Percentiles rank a stretch among this genome's conserved stretches.
Conservation (phyloP, 1,140 invertebrate species). For the Apis florea region DNA sequence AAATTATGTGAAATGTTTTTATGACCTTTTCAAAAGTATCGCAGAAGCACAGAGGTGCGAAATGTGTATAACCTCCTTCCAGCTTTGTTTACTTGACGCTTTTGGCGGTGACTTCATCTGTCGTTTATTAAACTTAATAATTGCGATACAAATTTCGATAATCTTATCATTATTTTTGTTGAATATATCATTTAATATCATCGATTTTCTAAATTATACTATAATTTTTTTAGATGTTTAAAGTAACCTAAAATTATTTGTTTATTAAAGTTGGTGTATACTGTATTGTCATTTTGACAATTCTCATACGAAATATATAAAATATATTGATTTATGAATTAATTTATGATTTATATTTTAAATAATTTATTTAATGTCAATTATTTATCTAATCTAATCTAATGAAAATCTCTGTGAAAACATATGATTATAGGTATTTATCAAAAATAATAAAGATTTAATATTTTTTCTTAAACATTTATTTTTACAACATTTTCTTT, state of each 20-base stretch:
- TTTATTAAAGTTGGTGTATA: constrained; percentile 17
- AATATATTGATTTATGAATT: not conserved
- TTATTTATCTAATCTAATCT: not conserved
- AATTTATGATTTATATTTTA: not conserved
- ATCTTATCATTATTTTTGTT: not conserved
- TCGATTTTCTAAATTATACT: not conserved
- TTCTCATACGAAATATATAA: constrained; percentile 2
- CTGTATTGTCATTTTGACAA: constrained; percentile 41
- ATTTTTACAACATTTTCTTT: not conserved
- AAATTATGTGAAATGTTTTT: constrained; percentile 81
- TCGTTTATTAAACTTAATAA: constrained; percentile 32
- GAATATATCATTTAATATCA: not conserved
- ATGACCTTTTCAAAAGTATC: constrained; percentile 82
- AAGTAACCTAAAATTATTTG: constrained; percentile 51
- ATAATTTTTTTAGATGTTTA: constrained; percentile 35
- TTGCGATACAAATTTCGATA: constrained; percentile 3
- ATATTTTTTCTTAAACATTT: constrained; percentile 21
- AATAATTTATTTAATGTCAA: not conserved
- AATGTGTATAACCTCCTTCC: constrained; percentile 71
- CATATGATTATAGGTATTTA: not conserved
- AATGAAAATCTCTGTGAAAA: not conserved
- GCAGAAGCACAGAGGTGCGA: constrained; percentile 82
- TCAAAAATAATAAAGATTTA: not conserved
- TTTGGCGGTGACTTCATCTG: constrained; percentile 47
- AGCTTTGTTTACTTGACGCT: constrained; percentile 70